phyloP scores from a whole-genome alignment of 1,140 invertebrate species.

The Bombus consobrinus region DNA sequence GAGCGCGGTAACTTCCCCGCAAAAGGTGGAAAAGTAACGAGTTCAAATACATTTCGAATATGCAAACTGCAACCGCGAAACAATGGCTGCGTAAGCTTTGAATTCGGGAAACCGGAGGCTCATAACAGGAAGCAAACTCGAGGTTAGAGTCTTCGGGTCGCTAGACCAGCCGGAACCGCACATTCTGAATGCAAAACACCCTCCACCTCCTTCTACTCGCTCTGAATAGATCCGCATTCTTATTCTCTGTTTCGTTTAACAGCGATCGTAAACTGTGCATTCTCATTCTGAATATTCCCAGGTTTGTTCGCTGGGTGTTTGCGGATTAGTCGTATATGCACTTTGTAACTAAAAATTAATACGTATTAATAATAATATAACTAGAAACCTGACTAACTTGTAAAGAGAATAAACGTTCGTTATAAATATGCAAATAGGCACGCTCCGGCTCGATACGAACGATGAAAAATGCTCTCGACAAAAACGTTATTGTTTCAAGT shows the following conservation, averaged over 20 bases:
- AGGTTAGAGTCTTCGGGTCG: slow-evolving; percentile 1
- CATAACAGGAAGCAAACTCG: slow-evolving; percentile 29
- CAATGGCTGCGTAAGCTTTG: slow-evolving; percentile 36
- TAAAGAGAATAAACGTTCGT: not conserved
- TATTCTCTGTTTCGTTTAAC: slow-evolving; percentile 7
- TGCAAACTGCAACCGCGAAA: slow-evolving; percentile 51
- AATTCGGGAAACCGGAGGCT: slow-evolving; percentile 8
- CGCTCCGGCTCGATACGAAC: not conserved
- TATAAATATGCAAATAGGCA: not conserved
- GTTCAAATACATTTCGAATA: slow-evolving; percentile 47
- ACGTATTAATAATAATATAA: too few species aligned
- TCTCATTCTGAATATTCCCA: not conserved
- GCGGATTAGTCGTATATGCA: not conserved
- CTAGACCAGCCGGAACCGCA: not conserved
- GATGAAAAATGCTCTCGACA: not conserved
- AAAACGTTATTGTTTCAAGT: not conserved
- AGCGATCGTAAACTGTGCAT: not conserved
- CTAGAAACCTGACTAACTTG: not conserved
- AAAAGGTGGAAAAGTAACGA: slow-evolving; percentile 43
- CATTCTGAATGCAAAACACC: slow-evolving; percentile 25
- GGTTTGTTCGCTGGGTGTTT: not conserved
- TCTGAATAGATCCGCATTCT: not conserved
- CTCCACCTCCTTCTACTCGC: not conserved
- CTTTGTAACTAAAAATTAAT: slow-evolving; percentile 16
- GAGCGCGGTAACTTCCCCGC: not conserved